Evolutionary conservation across 2,888 invertebrate genomes (phyloP).

Genomic region (Rhaphigaster nebulosa): DNA sequence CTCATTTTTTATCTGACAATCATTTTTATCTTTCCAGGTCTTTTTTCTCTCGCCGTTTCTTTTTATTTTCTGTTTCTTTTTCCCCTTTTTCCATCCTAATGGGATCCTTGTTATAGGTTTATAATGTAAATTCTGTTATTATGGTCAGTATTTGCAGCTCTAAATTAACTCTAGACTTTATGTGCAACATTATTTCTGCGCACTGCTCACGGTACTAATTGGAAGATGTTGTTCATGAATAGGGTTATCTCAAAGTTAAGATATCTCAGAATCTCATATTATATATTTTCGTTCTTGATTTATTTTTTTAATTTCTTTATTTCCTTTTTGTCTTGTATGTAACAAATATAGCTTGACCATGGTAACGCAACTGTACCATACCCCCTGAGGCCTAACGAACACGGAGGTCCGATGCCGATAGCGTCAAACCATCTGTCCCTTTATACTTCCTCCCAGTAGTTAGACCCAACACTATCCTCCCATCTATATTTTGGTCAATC

Average conservation of each 20-base stretch:
- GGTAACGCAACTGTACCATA: no score
- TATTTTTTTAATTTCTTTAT: background rate
- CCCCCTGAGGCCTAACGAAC: no score
- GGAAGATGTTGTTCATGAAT: background rate
- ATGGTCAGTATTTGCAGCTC: background rate
- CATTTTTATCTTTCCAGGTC: background rate
- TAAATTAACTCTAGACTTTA: background rate
- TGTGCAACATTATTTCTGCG: background rate
- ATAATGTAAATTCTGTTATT: slow-evolving; percentile 17
- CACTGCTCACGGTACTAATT: background rate
- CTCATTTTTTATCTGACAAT: slow-evolving; percentile 28
- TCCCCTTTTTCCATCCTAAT: background rate
- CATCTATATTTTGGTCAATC: no score
- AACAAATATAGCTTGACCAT: background rate
- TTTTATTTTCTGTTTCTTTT: background rate
- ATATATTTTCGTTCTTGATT: background rate
- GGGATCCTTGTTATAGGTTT: slow-evolving; percentile 7
- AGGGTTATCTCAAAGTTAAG: background rate
- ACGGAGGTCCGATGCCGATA: no score
- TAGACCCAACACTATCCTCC: no score
- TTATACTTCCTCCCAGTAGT: no score
- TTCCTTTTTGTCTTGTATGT: background rate
- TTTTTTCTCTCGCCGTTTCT: background rate
- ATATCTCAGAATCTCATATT: background rate
- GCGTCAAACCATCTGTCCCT: no score